A percentile compares a stretch with the other conserved stretches of the same genome.
phyloP scores from a whole-genome alignment of 2,797 vertebrate genomes.

The Poecilia picta region DNA sequence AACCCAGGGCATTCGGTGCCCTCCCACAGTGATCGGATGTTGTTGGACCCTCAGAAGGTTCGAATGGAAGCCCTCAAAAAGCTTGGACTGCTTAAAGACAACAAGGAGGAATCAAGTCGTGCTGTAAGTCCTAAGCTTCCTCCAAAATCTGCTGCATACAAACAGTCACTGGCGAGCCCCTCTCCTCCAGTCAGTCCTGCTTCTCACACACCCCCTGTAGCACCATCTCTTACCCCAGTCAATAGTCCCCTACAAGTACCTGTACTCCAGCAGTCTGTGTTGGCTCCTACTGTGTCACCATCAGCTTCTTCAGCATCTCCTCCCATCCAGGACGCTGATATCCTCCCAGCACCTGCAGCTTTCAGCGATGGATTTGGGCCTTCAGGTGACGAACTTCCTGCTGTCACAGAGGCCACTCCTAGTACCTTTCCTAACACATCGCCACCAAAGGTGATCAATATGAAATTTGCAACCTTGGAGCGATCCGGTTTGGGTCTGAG shows the following conservation, averaged over 20 bases:
- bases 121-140: constrained; percentile 46
- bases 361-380: constrained; percentile 47
- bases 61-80: constrained; percentile 88
- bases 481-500: constrained; percentile 79
- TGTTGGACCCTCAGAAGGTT: constrained; percentile 76
- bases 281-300: neutral
- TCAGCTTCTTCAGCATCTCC: constrained; percentile 8
- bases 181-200: constrained; percentile 47
- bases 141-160: constrained; percentile 24
- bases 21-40: constrained; percentile 35
- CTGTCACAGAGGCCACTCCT: constrained; percentile 4
- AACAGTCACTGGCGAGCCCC: constrained; percentile 57
- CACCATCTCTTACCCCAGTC: neutral
- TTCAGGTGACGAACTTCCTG: constrained; percentile 7
- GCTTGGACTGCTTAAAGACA: constrained; percentile 86
- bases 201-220: constrained; percentile 14
- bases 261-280: neutral
- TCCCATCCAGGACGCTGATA: constrained; percentile 8
- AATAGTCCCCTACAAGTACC: constrained; percentile 2
- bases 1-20: constrained; percentile 2
- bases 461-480: constrained; percentile 88
- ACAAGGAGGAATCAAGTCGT: constrained; percentile 58
- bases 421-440: constrained; percentile 21
- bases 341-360: constrained; percentile 60
- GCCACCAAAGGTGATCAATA: constrained; percentile 32